Evolutionary conservation across 2,113 vertebrate species (phyloP).

Genomic region (Xiphophorus maculatus): DNA sequence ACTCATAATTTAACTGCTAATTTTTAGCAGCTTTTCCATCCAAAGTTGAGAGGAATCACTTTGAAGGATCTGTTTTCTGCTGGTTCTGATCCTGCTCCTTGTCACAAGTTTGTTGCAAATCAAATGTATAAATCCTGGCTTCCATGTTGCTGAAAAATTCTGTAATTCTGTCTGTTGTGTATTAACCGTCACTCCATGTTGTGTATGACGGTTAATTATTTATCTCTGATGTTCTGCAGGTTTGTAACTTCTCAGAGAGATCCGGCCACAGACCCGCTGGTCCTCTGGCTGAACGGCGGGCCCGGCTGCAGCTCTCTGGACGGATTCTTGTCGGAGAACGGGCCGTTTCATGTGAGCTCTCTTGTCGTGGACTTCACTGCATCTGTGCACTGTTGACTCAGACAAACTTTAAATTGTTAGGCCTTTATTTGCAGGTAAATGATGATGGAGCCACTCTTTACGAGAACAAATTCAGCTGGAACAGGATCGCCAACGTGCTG

Average conservation of each 20-base stretch:
- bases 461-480: slow-evolving; percentile 81
- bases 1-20: background rate
- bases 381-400: background rate
- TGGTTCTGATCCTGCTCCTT: too few relatives aligned
- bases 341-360: slow-evolving; percentile 80
- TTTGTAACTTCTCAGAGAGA: slow-evolving; percentile 81
- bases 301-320: slow-evolving; percentile 84
- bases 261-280: slow-evolving; percentile 77
- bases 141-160: background rate
- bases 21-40: background rate
- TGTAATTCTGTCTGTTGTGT: too few relatives aligned
- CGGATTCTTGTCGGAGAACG: slow-evolving; percentile 82
- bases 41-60: background rate
- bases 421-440: slow-evolving; percentile 65
- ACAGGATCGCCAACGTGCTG: slow-evolving; percentile 78
- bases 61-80: background rate
- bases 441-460: slow-evolving; percentile 77
- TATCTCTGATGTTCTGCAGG: slow-evolving; percentile 55
- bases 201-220: too few relatives aligned
- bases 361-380: background rate
- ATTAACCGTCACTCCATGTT: background rate
- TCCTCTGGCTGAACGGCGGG: slow-evolving; percentile 84
- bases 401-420: background rate
- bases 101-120: too few relatives aligned
- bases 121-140: background rate